Evolutionary conservation across 2,888 invertebrate genomes (phyloP).

Genomic region (Thymelicus acteon): DNA sequence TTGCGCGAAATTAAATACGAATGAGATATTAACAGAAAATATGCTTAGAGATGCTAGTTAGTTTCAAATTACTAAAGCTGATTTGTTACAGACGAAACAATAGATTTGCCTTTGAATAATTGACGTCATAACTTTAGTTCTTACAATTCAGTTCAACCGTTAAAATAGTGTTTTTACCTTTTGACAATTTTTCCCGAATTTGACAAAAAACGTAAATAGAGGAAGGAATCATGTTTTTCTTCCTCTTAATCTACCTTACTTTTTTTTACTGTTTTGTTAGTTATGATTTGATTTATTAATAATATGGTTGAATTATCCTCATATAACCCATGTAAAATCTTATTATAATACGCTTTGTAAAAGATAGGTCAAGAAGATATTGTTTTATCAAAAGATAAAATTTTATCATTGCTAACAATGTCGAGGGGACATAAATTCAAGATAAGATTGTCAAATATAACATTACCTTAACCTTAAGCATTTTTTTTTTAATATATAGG

Average conservation of each 20-base stretch:
- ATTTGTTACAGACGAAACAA: neutral
- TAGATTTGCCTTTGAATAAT: neutral
- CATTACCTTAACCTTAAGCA: slow-evolving; percentile 29
- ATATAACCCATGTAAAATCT: neutral
- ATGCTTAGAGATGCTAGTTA: neutral
- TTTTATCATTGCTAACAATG: slow-evolving; percentile 39
- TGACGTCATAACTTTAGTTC: neutral
- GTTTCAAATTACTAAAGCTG: neutral
- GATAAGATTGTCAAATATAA: slow-evolving; percentile 5
- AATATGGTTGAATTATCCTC: no score
- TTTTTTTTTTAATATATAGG: no score
- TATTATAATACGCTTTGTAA: neutral
- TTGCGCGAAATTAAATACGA: no score
- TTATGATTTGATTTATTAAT: no score
- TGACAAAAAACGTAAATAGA: no score
- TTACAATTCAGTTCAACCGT: neutral
- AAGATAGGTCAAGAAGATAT: slow-evolving; percentile 16
- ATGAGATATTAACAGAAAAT: no score
- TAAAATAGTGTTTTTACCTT: no score
- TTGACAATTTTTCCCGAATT: no score
- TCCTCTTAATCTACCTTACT: no score
- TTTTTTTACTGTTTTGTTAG: no score
- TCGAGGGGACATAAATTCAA: slow-evolving; percentile 29
- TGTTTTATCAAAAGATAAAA: slow-evolving; percentile 30
- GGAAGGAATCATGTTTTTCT: no score